Evolutionary conservation across 2,797 vertebrate species (phyloP), one percentile per base, ranked within the genome.

Genomic region (Lacerta agilis): DNA sequence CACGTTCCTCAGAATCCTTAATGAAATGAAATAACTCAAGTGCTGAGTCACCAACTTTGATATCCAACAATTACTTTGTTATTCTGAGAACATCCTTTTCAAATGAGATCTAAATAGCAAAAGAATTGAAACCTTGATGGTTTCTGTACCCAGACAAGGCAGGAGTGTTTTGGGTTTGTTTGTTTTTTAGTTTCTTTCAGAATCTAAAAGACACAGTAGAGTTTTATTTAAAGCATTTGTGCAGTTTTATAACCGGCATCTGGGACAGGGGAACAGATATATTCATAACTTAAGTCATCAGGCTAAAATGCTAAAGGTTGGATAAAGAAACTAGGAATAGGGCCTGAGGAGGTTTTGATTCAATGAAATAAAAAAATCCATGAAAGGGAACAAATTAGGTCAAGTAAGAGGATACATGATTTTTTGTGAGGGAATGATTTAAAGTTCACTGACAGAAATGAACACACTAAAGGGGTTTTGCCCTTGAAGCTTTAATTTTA

Each of bases 201-300:
- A 76, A 36, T 79, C 15, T 85, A 78, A 91, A 89, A 88, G 41
- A 85, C 87, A 88, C 66, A 49, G 3, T 36, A 20, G 1, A 43
- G 11, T 72, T 94, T 84, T 73, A 36, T 38, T 20, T 18, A 20
- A 73, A 36, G 17, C 36, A 38, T 64, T 64, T 64, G 7, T 38
- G 18, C 1, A 38, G 10, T 67, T 94, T 81, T 49, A 25, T 75
- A 71, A 86, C 17, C 49, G 88, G 49, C 45, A 88, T 45, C 41
- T 18, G 86, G 55, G 86, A 90, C 8, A 76, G 86, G 86, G 23
- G 38, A 87, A 92, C 90, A 88, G 5, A 83, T 73, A 90, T 45
- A 71, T 87, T 61, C 91, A 85, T 61, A 45, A 69, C 27, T 90
- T 64, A 93, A 82, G 18, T 91, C 27, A 58, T 64, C 83, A 93